Evolutionary conservation across 1,140 invertebrate species (phyloP).

Genomic region (Bombus confusus): DNA sequence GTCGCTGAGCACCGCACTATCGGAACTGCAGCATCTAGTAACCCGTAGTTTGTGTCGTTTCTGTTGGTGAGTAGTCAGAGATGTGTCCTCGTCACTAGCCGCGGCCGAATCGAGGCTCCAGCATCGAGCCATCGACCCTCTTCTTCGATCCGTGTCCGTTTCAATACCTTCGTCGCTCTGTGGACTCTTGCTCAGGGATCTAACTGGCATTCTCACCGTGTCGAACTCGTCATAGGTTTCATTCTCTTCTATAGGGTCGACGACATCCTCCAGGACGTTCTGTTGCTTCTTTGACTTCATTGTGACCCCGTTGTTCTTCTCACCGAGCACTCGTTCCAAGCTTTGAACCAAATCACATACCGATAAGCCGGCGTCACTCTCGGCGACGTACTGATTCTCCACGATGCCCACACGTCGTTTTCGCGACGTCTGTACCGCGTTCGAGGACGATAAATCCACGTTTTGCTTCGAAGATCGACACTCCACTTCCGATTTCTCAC

Average conservation of each 20-base stretch:
- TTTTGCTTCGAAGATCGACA: neutral
- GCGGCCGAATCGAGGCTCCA: slow-evolving; percentile 77
- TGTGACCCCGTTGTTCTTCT: neutral
- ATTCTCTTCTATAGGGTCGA: slow-evolving; percentile 65
- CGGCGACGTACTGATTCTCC: slow-evolving; percentile 51
- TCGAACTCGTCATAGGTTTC: slow-evolving; percentile 76
- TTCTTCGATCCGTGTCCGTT: slow-evolving; percentile 66
- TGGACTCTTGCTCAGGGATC: slow-evolving; percentile 70
- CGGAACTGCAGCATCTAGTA: slow-evolving; percentile 82
- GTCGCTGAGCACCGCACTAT: slow-evolving; percentile 83
- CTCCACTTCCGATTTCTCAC: neutral
- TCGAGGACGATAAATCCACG: neutral
- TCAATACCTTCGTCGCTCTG: slow-evolving; percentile 79
- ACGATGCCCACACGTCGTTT: slow-evolving; percentile 57
- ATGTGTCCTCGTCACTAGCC: slow-evolving; percentile 72
- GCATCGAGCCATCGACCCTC: slow-evolving; percentile 63
- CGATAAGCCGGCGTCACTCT: slow-evolving; percentile 19
- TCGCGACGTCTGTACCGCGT: slow-evolving; percentile 1
- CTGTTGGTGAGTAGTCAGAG: slow-evolving; percentile 36
- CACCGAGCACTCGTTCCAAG: slow-evolving; percentile 35
- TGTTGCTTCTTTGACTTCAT: slow-evolving; percentile 64
- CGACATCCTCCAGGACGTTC: neutral
- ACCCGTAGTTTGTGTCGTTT: slow-evolving; percentile 71
- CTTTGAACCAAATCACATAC: slow-evolving; percentile 38
- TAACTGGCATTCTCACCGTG: slow-evolving; percentile 63